phyloP scores from a whole-genome alignment of 64 coral and sea anemone species.

The Montipora sp. region DNA sequence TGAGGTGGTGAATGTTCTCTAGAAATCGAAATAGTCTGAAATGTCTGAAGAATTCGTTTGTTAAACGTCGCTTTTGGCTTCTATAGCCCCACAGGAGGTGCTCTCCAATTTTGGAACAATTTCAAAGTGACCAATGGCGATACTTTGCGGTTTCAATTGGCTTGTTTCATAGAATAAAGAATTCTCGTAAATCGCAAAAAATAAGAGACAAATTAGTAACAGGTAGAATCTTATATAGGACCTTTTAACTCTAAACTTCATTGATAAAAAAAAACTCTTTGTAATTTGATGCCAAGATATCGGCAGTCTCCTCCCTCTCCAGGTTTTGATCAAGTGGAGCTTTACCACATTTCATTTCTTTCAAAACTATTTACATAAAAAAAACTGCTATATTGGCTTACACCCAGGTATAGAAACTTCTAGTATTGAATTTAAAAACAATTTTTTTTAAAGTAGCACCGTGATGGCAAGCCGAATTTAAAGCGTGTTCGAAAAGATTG shows the following conservation, averaged over 20 bases:
- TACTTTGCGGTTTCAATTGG: constrained; percentile 6
- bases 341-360: too few species aligned
- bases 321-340: not conserved
- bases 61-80: not conserved
- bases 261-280: not conserved
- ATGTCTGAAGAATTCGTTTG: not conserved
- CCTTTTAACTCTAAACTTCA: not conserved
- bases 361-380: not conserved
- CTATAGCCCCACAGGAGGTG: not conserved
- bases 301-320: not conserved
- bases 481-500: too few species aligned
- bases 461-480: too few species aligned
- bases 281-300: not conserved
- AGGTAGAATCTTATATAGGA: not conserved
- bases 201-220: not conserved
- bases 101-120: constrained; percentile 3
- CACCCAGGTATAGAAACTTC: not conserved
- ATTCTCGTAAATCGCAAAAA: not conserved
- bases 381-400: not conserved
- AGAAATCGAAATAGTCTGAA: not conserved
- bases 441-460: too few species aligned
- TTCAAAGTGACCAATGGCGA: constrained; percentile 23
- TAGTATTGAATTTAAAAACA: too few species aligned
- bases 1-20: not conserved
- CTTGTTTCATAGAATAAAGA: not conserved